Evolutionary conservation across 1,140 invertebrate species (phyloP).

Genomic region (Drosophila watanabei): DNA sequence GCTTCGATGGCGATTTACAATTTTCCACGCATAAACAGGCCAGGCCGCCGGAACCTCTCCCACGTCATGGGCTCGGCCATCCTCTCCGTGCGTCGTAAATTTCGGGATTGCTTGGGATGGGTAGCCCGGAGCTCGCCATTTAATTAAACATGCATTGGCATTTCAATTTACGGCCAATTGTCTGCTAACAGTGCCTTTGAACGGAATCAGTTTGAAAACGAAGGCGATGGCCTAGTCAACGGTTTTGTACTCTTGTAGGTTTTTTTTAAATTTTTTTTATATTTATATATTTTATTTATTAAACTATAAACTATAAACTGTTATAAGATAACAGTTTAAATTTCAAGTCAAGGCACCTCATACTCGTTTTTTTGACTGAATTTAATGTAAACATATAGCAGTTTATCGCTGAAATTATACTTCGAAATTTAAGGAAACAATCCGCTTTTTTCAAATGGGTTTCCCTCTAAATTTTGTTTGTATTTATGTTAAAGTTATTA

Average conservation of each 20-base stretch:
- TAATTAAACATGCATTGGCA: constrained; percentile 70
- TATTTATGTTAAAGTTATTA: too few species aligned
- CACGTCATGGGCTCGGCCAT: constrained; percentile 9
- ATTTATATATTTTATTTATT: neutral
- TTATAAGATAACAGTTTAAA: neutral
- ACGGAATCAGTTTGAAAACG: constrained; percentile 30
- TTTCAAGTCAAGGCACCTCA: neutral
- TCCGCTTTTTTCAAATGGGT: too few species aligned
- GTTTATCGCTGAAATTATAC: too few species aligned
- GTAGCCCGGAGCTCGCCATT: constrained; percentile 22
- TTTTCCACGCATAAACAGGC: constrained; percentile 62
- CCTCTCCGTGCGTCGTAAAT: constrained; percentile 29
- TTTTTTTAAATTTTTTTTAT: neutral
- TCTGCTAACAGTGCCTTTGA: constrained; percentile 22
- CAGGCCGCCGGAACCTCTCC: constrained; percentile 17
- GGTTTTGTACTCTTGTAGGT: neutral
- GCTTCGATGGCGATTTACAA: constrained; percentile 36
- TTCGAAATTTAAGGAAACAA: neutral
- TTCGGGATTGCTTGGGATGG: constrained; percentile 10
- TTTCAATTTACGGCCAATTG: constrained; percentile 56
- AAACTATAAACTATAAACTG: too few species aligned
- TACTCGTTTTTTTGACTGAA: too few species aligned
- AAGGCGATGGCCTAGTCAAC: neutral
- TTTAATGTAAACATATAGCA: neutral
- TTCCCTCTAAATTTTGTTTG: too few species aligned